Conservation (phyloP, 2,113 vertebrate species). For the Oxyura jamaicensis region DNA sequence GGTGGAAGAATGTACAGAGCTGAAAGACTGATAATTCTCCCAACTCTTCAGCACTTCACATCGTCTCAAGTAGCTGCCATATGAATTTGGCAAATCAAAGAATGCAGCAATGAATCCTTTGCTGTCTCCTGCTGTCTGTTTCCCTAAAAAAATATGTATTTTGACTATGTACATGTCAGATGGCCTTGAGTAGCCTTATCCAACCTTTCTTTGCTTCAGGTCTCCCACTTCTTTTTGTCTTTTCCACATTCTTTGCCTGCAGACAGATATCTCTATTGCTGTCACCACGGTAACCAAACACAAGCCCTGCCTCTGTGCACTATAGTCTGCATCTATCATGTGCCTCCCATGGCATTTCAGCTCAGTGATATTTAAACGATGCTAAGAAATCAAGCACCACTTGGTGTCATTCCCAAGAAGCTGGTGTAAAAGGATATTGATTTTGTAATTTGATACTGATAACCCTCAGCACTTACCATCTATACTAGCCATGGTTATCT, state of each 20-base stretch:
- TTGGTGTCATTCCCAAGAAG: constrained; percentile 38
- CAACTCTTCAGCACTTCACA: not conserved
- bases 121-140: not conserved
- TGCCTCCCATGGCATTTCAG: constrained; percentile 16
- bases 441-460: constrained; percentile 49
- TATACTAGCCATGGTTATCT: not conserved
- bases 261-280: not conserved
- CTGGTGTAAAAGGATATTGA: constrained; percentile 46
- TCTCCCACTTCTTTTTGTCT: not conserved
- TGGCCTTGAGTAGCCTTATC: not conserved
- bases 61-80: not conserved
- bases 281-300: constrained; percentile 5
- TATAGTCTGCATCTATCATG: not conserved
- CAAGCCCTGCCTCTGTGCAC: not conserved
- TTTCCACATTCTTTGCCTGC: not conserved
- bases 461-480: not conserved
- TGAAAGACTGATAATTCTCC: not conserved
- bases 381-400: constrained; percentile 45
- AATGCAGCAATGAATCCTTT: not conserved
- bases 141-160: not conserved
- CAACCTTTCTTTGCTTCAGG: not conserved
- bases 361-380: constrained; percentile 24
- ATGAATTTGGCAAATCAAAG: not conserved
- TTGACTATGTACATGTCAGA: not conserved
- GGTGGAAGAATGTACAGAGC: not conserved